A percentile compares a stretch with the other conserved stretches of the same genome.
Conservation (phyloP, 1,140 invertebrate species). For the Cotesia typhae region DNA sequence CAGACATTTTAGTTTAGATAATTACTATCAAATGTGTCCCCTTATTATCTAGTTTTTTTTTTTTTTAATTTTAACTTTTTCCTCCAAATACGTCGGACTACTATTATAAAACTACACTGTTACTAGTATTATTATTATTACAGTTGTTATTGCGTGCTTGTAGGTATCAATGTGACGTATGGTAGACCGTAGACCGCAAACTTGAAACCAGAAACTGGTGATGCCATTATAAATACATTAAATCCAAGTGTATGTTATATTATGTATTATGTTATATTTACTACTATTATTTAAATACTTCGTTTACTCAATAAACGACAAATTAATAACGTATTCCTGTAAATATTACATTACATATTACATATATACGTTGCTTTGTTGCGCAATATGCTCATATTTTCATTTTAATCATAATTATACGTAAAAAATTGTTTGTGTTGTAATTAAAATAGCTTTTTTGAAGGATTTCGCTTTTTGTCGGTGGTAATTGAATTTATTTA, state of each 20-base stretch:
- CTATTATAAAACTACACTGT: not conserved
- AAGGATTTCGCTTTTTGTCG: no score
- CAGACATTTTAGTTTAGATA: no score
- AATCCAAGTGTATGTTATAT: slow-evolving; percentile 38
- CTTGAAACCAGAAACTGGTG: slow-evolving; percentile 43
- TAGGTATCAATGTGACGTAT: slow-evolving; percentile 19
- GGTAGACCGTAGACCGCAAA: slow-evolving; percentile 52
- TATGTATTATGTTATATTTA: not conserved
- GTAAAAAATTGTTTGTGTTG: no score
- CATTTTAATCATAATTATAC: not conserved
- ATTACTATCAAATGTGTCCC: no score
- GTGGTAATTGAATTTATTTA: no score
- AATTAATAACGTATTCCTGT: slow-evolving; percentile 7
- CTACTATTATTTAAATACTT: slow-evolving; percentile 13
- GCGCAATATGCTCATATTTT: no score
- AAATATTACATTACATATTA: no score
- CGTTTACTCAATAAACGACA: slow-evolving; percentile 9
- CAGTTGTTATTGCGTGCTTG: slow-evolving; percentile 11
- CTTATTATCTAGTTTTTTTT: no score
- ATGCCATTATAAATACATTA: slow-evolving; percentile 61
- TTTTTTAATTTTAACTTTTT: no score
- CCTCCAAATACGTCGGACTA: no score
- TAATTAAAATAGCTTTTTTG: no score
- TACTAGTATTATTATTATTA: not conserved
- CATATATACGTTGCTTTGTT: no score